Percentiles rank a stretch among this genome's conserved stretches.
phyloP scores from a whole-genome alignment of 2,113 vertebrate species.

The Tylochromis polylepis region DNA sequence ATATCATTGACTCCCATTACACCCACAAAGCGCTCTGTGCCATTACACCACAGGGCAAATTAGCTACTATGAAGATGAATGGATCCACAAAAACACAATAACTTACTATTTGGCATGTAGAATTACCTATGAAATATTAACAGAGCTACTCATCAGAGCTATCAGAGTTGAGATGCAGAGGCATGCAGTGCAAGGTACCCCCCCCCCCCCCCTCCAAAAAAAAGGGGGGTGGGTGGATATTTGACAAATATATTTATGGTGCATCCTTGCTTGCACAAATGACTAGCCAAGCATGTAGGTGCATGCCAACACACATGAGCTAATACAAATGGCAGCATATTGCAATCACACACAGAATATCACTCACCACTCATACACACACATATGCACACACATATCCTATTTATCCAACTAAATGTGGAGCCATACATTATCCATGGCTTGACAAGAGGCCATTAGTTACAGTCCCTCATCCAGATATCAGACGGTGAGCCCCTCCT shows the following conservation, averaged over 20 bases:
- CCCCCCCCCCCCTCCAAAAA: too few species aligned
- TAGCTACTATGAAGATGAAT: conserved; percentile 65
- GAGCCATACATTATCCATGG: conserved; percentile 52
- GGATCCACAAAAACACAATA: conserved; percentile 54
- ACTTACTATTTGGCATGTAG: conserved; percentile 42
- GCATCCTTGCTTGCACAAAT: not conserved
- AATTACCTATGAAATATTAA: conserved; percentile 64
- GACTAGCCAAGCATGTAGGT: not conserved
- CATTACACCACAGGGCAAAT: conserved; percentile 55
- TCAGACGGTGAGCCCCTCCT: conserved; percentile 27
- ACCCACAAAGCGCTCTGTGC: conserved; percentile 44
- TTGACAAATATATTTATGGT: conserved; percentile 13
- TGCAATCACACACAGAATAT: conserved; percentile 8
- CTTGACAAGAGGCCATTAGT: conserved; percentile 60
- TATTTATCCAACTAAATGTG: conserved; percentile 58
- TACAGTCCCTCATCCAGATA: conserved; percentile 53
- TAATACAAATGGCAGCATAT: conserved; percentile 4
- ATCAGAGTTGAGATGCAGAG: not conserved
- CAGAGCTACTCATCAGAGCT: conserved; percentile 15
- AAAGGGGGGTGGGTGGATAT: not conserved
- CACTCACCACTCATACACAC: conserved; percentile 8
- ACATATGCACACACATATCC: conserved; percentile 16
- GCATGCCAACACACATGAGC: conserved; percentile 9
- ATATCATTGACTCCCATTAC: conserved; percentile 63
- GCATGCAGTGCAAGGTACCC: not conserved